Evolutionary conservation across 1,140 invertebrate species (phyloP), one percentile per base, ranked within the genome.

Genomic region (Aphaenogaster ashmeadi): DNA sequence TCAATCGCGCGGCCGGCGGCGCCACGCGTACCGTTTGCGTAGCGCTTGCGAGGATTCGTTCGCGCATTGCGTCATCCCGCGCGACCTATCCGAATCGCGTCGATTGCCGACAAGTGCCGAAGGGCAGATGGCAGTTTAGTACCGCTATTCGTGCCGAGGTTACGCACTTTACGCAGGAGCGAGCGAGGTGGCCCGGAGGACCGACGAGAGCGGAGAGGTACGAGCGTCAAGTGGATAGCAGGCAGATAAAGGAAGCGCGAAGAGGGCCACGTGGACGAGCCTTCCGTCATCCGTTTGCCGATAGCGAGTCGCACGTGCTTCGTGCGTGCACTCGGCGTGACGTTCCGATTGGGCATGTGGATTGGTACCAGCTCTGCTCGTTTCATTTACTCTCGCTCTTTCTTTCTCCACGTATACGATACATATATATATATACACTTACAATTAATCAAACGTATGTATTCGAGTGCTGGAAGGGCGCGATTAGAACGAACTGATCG

Each of bases 1-100:
- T 18, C 21, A 36, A 27, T 50, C 5, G 52, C 7, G 9, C 2
- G 0, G 47, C n/a, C 15, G 13, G 21, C 52, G 67, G n/a, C 66
- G 66, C n/a, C 66, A 27, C 18, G n/a, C 41, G 11, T 27, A 44
- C 41, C n/a, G 9, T 47, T 87, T 33, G 44, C 41, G 18, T 13
- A 52, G 56, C 74, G 52, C 50, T 33, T 78, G 66, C 41, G 47
- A 78, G 44, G 15, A 13, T 5, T 58, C 21, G 15, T 3, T 88
- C 69, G 60, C 80, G 71, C 15, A 60, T 88, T 88, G 87, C 87
- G 62, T 89, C 88, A 88, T 79, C 56, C 27, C 7, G 38, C 7
- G 38, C 52, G 79, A 79, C 80, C 56, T 87, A 83, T 84, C 66
- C 60, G 58, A 58, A 66, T 41, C 1, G 67, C 50, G 13, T 78